Conservation (phyloP, 2,888 invertebrate species). For the Drosophila tanythrix region DNA sequence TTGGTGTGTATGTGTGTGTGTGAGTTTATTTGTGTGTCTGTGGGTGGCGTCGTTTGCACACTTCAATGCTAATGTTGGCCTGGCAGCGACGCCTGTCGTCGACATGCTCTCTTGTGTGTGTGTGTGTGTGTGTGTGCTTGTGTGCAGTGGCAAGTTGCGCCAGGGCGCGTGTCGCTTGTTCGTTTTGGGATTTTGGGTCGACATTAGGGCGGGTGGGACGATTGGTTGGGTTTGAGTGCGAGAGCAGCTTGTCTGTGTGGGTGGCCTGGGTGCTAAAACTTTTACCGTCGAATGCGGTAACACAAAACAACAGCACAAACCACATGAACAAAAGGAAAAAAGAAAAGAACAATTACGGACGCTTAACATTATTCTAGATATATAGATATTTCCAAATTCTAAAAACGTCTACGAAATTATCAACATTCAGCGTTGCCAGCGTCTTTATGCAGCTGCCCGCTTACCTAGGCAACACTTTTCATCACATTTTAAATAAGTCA, state of each 20-base stretch:
- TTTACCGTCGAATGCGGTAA: slow-evolving; percentile 49
- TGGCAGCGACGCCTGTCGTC: slow-evolving; percentile 78
- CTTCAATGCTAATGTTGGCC: slow-evolving; percentile 82
- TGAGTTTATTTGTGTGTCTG: slow-evolving; percentile 50
- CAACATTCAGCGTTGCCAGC: neutral
- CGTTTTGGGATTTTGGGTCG: slow-evolving; percentile 72
- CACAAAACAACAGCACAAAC: slow-evolving; percentile 40
- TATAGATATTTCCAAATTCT: slow-evolving; percentile 14
- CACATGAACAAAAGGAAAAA: slow-evolving; percentile 21
- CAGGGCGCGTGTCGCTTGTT: slow-evolving; percentile 78
- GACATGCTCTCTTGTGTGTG: slow-evolving; percentile 61
- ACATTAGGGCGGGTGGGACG: slow-evolving; percentile 25
- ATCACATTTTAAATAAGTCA: slow-evolving; percentile 16
- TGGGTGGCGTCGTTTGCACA: slow-evolving; percentile 78
- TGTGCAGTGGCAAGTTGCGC: slow-evolving; percentile 47
- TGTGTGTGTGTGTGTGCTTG: slow-evolving; percentile 7
- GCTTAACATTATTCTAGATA: slow-evolving; percentile 34
- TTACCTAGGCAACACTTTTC: slow-evolving; percentile 62
- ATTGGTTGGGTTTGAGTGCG: slow-evolving; percentile 23
- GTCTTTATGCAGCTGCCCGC: slow-evolving; percentile 25
- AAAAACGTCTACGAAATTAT: slow-evolving; percentile 10
- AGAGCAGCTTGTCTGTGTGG: slow-evolving; percentile 44
- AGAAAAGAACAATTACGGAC: slow-evolving; percentile 52
- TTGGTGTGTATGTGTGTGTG: slow-evolving; percentile 15
- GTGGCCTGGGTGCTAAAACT: slow-evolving; percentile 46